Base-by-base conservation (phyloP, 2,113 vertebrate species). In the Odontophorus gujanensis region DNA sequence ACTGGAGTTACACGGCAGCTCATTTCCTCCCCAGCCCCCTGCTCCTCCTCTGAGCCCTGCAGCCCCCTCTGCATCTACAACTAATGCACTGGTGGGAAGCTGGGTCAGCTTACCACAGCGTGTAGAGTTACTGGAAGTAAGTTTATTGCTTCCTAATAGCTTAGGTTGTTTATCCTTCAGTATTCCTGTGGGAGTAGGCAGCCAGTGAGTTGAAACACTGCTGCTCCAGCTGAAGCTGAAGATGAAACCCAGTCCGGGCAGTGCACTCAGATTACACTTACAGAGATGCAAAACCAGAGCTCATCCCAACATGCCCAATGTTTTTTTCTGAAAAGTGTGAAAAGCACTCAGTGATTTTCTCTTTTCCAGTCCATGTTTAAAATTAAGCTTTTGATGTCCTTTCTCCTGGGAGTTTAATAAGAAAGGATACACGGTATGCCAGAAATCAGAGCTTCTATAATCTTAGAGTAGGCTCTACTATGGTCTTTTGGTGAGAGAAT, bases 81-180 rank as follows among this genome's bases (percentile, higher is more conserved):
- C 42, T 87, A 68, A 80, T 50, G 78, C 61, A 53, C 53, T 13
- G 7, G 3, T 13, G 22, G 13, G 25, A 34, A 57, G 50, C 5
- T 69, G 57, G n/a, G 32, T 28, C 68, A 13, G 34, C 75, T 77
- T 77, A 61, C 55, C 43, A 13, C 0, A 0, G 34, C 0, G 0
- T 5, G 24, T 34, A 40, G 69, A 73, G 68, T 73, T 94, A 65
- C 74, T 90, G 80, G 82, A 73, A 92, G 32, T 25, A 18, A 66
- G 40, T 77, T 90, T 87, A 69, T 78, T 87, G 34, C 20, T 82
- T 79, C 74, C 30, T 81, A 59, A 78, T 65, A 69, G 34, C 55
- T 90, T 43, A 18, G 18, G 19, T 73, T 42, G n/a, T 77, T 83
- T 50, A 36, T 61, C 24, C 61, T 73, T 87, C 75, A 26, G 22